Evolutionary conservation across 2,888 invertebrate species (phyloP).

Genomic region (Drosophila mimica): DNA sequence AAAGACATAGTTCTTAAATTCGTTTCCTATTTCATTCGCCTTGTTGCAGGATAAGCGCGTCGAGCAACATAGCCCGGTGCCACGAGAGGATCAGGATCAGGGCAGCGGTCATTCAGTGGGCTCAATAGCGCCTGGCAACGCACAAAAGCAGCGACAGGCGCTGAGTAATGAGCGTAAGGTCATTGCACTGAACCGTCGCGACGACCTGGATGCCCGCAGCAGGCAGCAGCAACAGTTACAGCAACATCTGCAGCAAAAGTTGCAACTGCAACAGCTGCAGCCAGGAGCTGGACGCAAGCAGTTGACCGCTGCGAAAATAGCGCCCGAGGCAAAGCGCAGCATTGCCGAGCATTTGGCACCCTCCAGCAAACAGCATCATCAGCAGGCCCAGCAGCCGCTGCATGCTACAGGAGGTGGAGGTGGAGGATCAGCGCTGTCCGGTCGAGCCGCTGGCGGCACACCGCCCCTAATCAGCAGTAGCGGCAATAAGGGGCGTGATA

Average conservation of each 20-base stretch:
- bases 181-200: conserved; percentile 83
- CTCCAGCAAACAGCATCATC: conserved; percentile 55
- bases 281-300: conserved; percentile 57
- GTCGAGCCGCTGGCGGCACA: conserved; percentile 60
- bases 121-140: conserved; percentile 28
- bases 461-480: conserved; percentile 69
- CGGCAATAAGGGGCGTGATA: conserved; percentile 57
- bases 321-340: conserved; percentile 84
- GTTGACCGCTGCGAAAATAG: conserved; percentile 84
- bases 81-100: conserved; percentile 51
- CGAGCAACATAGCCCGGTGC: conserved; percentile 64
- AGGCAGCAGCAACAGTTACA: conserved; percentile 32
- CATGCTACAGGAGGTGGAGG: conserved; percentile 10
- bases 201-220: conserved; percentile 58
- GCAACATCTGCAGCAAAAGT: conserved; percentile 6
- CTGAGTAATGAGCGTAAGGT: conserved; percentile 82
- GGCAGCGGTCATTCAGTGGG: conserved; percentile 36
- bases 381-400: conserved; percentile 24
- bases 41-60: conserved; percentile 79
- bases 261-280: conserved; percentile 42
- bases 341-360: conserved; percentile 79
- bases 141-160: conserved; percentile 45
- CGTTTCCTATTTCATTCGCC: neutral
- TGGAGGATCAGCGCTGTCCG: conserved; percentile 19
- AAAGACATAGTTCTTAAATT: neutral